Evolutionary conservation across 2,113 vertebrate genomes (phyloP).

Genomic region (Picathartes gymnocephalus): DNA sequence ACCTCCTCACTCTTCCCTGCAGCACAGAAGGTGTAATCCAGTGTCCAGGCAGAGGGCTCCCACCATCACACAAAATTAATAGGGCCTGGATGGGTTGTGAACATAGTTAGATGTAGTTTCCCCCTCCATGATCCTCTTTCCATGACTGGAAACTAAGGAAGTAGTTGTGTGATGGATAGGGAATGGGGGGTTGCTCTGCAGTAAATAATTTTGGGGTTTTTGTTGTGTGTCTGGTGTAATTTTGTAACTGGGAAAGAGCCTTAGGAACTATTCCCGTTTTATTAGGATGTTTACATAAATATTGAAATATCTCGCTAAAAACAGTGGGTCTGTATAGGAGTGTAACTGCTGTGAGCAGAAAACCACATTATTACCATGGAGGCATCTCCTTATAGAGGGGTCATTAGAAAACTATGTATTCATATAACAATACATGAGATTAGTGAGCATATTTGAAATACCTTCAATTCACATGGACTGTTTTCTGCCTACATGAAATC

Average conservation of each 20-base stretch:
- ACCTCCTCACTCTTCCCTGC: background rate
- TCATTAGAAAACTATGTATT: background rate
- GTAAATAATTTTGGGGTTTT: background rate
- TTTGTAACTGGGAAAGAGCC: background rate
- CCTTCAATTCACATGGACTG: background rate
- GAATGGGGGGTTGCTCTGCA: fast-evolving
- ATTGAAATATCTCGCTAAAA: background rate
- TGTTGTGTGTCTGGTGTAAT: background rate
- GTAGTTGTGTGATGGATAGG: background rate
- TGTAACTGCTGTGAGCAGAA: background rate
- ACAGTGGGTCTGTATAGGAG: background rate
- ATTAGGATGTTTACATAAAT: background rate
- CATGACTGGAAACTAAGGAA: background rate
- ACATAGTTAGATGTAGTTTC: background rate
- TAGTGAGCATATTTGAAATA: background rate
- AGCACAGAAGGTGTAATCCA: background rate
- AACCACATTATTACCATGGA: background rate
- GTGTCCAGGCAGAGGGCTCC: background rate
- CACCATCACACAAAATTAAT: no score
- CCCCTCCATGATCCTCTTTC: background rate
- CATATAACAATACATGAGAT: background rate
- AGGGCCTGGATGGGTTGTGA: background rate
- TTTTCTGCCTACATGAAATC: background rate
- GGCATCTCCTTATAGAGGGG: background rate
- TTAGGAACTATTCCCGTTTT: background rate